Percentiles rank a stretch among this genome's conserved stretches.
phyloP scores from a whole-genome alignment of 2,888 invertebrate genomes.

The Pseudanteris insignis region DNA sequence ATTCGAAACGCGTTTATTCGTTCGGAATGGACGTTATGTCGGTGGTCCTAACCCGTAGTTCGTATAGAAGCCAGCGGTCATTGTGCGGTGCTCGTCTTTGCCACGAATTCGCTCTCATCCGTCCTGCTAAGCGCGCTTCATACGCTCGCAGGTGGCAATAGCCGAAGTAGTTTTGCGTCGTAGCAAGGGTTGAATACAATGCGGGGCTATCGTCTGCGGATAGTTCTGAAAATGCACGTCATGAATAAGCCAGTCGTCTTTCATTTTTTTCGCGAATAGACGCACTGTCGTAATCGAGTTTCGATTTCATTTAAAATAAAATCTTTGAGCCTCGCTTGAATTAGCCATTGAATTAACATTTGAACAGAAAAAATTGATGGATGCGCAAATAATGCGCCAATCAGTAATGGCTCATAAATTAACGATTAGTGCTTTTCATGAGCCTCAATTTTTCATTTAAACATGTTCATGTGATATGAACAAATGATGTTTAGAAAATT shows the following conservation, averaged over 20 bases:
- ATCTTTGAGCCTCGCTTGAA: constrained; percentile 23
- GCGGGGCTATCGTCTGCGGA: constrained; percentile 46
- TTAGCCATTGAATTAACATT: constrained; percentile 11
- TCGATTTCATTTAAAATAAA: constrained; percentile 50
- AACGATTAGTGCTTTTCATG: too few species aligned
- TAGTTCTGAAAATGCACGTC: constrained; percentile 51
- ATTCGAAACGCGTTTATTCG: constrained; percentile 58
- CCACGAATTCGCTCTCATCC: constrained; percentile 40
- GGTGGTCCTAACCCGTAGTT: constrained; percentile 59
- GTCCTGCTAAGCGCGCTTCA: constrained; percentile 50
- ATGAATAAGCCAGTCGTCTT: constrained; percentile 41
- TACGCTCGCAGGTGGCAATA: constrained; percentile 60
- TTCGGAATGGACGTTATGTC: constrained; percentile 51
- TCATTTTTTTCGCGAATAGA: constrained; percentile 36
- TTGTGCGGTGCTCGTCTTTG: constrained; percentile 50
- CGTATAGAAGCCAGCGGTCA: constrained; percentile 55
- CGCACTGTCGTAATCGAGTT: constrained; percentile 47
- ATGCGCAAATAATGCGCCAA: constrained; percentile 16
- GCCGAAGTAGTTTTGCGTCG: constrained; percentile 44
- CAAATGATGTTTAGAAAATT: too few species aligned
- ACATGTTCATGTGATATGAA: too few species aligned
- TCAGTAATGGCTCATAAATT: too few species aligned
- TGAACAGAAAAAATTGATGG: constrained; percentile 18
- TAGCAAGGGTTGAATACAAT: constrained; percentile 45
- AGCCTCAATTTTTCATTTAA: too few species aligned